phyloP scores from a whole-genome alignment of 2,888 invertebrate genomes.

The Melanophora roralis region DNA sequence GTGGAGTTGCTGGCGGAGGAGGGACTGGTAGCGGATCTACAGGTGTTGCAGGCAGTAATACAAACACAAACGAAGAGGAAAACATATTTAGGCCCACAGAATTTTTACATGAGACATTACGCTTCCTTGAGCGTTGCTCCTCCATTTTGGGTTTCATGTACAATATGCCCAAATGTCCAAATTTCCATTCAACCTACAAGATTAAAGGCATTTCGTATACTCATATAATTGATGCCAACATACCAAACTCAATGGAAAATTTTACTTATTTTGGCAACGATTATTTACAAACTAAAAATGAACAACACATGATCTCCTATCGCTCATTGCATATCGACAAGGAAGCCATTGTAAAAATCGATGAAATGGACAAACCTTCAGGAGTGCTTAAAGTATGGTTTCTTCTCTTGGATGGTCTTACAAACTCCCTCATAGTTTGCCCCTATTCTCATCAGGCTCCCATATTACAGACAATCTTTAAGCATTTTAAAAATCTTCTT shows the following conservation, averaged over 20 bases:
- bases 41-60: slow-evolving; percentile 79
- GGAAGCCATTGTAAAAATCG: slow-evolving; percentile 77
- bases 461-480: slow-evolving; percentile 91
- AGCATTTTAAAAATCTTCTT: slow-evolving; percentile 86
- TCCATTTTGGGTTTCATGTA: slow-evolving; percentile 94
- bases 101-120: slow-evolving; percentile 84
- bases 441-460: slow-evolving; percentile 93
- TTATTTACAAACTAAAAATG: slow-evolving; percentile 80
- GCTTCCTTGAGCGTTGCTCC: slow-evolving; percentile 90
- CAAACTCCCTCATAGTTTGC: slow-evolving; percentile 88
- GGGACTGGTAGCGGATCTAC: slow-evolving; percentile 71
- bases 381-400: slow-evolving; percentile 94
- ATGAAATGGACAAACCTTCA: slow-evolving; percentile 85
- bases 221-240: slow-evolving; percentile 89
- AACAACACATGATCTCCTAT: slow-evolving; percentile 80
- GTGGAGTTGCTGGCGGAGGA: slow-evolving; percentile 73
- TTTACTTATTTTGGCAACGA: slow-evolving; percentile 83
- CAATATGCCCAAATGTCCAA: slow-evolving; percentile 95
- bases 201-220: slow-evolving; percentile 87
- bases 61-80: slow-evolving; percentile 82
- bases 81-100: slow-evolving; percentile 78
- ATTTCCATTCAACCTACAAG: slow-evolving; percentile 92
- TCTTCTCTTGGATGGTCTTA: slow-evolving; percentile 90
- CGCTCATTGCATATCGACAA: slow-evolving; percentile 77
- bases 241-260: slow-evolving; percentile 84